A percentile compares a stretch with the other conserved stretches of the same genome.
Conservation (phyloP, 2,888 invertebrate species). For the Agapetus fuscipes region DNA sequence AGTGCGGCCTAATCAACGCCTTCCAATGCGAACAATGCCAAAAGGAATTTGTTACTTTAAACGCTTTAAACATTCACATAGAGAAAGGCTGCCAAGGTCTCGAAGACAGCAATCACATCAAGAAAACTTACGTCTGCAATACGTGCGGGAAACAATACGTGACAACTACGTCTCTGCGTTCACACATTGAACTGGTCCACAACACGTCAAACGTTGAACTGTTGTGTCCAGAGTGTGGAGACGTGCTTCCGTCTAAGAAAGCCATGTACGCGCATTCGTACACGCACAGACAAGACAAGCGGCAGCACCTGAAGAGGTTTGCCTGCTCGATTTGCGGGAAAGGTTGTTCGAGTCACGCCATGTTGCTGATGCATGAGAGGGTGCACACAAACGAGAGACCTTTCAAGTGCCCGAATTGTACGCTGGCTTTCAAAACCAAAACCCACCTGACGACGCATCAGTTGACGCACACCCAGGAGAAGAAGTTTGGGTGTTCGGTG, state of each 20-base stretch:
- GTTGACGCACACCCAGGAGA: slow-evolving; percentile 42
- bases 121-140: slow-evolving; percentile 37
- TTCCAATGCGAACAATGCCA: slow-evolving; percentile 36
- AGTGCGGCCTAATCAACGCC: slow-evolving; percentile 28
- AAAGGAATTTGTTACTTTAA: slow-evolving; percentile 30
- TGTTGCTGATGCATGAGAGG: slow-evolving; percentile 43
- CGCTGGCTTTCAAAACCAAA: slow-evolving; percentile 40
- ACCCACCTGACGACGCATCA: slow-evolving; percentile 43
- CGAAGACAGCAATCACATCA: slow-evolving; percentile 28
- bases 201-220: slow-evolving; percentile 29
- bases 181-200: slow-evolving; percentile 36
- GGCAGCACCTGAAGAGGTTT: slow-evolving; percentile 30
- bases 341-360: slow-evolving; percentile 40
- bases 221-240: slow-evolving; percentile 35
- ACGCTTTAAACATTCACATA: slow-evolving; percentile 22
- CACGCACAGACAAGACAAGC: slow-evolving; percentile 24
- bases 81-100: slow-evolving; percentile 25
- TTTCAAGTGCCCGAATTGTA: slow-evolving; percentile 37
- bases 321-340: slow-evolving; percentile 39
- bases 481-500: slow-evolving; percentile 44
- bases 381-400: slow-evolving; percentile 44
- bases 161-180: slow-evolving; percentile 36
- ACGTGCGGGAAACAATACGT: slow-evolving; percentile 43
- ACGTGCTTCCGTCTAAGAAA: slow-evolving; percentile 31
- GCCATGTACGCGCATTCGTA: slow-evolving; percentile 32